Evolutionary conservation across 2,888 invertebrate species (phyloP).

Genomic region (Chalcosyrphus nemorum): DNA sequence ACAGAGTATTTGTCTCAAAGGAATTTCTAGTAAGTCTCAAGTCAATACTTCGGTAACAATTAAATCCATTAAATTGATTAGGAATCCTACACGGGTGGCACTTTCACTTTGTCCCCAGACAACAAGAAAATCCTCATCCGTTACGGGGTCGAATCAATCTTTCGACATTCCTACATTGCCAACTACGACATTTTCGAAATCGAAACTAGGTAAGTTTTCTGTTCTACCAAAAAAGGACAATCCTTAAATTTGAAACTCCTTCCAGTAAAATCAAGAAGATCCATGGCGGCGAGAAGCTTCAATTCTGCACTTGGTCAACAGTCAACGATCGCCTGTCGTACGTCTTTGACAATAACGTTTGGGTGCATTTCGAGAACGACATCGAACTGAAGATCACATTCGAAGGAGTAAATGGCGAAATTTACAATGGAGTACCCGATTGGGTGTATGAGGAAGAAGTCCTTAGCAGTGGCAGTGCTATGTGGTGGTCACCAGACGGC

Average conservation of each 20-base stretch:
- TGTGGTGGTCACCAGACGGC: conserved; percentile 91
- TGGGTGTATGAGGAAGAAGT: conserved; percentile 98
- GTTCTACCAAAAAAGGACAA: neutral
- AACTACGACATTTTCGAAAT: conserved; percentile 86
- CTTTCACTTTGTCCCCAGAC: conserved; percentile 80
- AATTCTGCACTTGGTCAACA: conserved; percentile 86
- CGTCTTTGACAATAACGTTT: conserved; percentile 88
- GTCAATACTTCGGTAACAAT: too few relatives aligned
- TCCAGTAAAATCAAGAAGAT: conserved; percentile 26
- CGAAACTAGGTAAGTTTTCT: conserved; percentile 82
- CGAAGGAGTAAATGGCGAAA: conserved; percentile 85
- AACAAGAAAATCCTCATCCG: conserved; percentile 79
- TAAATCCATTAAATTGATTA: conserved; percentile 64
- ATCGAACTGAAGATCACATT: conserved; percentile 83
- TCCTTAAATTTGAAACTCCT: neutral
- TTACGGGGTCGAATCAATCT: conserved; percentile 80
- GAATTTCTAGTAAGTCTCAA: conserved; percentile 79
- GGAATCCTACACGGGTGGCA: conserved; percentile 78
- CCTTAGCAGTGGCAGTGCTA: conserved; percentile 86
- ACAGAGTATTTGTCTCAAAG: conserved; percentile 75
- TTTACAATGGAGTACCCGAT: conserved; percentile 93
- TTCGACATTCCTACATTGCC: conserved; percentile 86
- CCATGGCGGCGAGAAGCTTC: conserved; percentile 84
- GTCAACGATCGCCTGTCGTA: conserved; percentile 84
- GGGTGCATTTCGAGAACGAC: conserved; percentile 78